Evolutionary conservation across 2,888 invertebrate genomes (phyloP), one percentile per base, ranked within the genome.

Genomic region (Troilus luridus): DNA sequence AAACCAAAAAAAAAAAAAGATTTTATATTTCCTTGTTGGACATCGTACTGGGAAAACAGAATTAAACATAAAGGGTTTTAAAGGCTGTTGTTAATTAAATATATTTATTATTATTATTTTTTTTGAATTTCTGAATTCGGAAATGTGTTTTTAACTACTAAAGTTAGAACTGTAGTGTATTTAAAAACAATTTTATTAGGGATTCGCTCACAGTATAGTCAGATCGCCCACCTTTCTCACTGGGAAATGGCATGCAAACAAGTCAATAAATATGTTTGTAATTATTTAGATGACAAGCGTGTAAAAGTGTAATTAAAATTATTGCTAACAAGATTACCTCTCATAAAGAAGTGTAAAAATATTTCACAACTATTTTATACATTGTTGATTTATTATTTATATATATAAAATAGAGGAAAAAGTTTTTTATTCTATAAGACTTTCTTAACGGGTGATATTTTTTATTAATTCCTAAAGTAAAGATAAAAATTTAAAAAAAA

Each of bases 161-260:
- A 85, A n/a, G n/a, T 85, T 85, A 85, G 85, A 85, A 3, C 5
- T 58, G 85, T 85, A 85, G 85, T 85, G 56, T 85, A 85, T 85
- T 85, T 27, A 41, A 85, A 85, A 85, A 56, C 56, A 0, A 85
- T 85, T 64, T 89, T 64, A 41, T 89, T 64, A 89, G 60, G 89
- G 27, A 64, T 89, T 89, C 89, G 89, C 88, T 88, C 88, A 88
- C 88, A 24, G 27, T 88, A 27, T 88, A 95, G 95, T 95, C 95
- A 95, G 95, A 95, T 93, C 92, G 91, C 93, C 93, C 91, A 93
- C 93, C 93, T 93, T 93, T 93, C 93, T 93, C 93, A 92, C 93
- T 93, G 93, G 93, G 91, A 72, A 81, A 81, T 90, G 90, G 81
- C 90, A 90, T 90, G 90, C 90, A 90, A 67, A 64, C 58, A 72